Base-by-base conservation (phyloP, 2,797 vertebrate species). In the Mareca penelope region DNA sequence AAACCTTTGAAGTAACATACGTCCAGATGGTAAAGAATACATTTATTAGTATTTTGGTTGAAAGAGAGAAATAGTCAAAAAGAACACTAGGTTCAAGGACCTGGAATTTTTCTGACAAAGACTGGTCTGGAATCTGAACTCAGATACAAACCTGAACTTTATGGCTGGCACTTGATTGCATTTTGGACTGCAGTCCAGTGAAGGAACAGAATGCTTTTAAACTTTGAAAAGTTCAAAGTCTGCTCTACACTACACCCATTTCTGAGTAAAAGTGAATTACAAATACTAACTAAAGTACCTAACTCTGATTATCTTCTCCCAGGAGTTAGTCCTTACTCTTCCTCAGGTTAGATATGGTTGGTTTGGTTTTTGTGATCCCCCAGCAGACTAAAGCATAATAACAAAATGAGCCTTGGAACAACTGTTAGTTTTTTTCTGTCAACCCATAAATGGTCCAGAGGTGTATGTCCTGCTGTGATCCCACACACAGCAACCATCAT, bases 81-180 rank as follows among this genome's bases (percentile, higher is more conserved):
- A 65, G n/a, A 71, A 31, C 10, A 5, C 13, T 40, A 65, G 10
- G 35, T 59, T 76, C 37, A 77, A 56, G 24, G 39, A 86, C 12
- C 10, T n/a, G 24, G 18, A 12, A 42, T 69, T 90, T 85, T 92
- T 89, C 78, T 84, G 63, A 59, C 33, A 39, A 75, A 78, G 19
- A 11, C 29, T 7, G 2, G 46, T 26, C 0, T 0, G 19, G 19
- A 76, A 33, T 59, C 63, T 28, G 40, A 91, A 55, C 21, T 80
- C 1, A 0, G 72, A 37, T 50, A 53, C 2, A 14, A 59, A 64
- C 85, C 48, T 26, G 39, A 71, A 57, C 4, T 3, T 50, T 42
- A 42, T 16, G 31, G 12, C 40, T 81, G 61, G 15, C 26, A 57
- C 31, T 87, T 84, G 37, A 15, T 46, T 86, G 55, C n/a, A 23